These are phyloP conservation scores for Synergus umbraculus DNA, from an alignment of 2,888 invertebrate genomes.

Conservation along the genomic window DNA sequence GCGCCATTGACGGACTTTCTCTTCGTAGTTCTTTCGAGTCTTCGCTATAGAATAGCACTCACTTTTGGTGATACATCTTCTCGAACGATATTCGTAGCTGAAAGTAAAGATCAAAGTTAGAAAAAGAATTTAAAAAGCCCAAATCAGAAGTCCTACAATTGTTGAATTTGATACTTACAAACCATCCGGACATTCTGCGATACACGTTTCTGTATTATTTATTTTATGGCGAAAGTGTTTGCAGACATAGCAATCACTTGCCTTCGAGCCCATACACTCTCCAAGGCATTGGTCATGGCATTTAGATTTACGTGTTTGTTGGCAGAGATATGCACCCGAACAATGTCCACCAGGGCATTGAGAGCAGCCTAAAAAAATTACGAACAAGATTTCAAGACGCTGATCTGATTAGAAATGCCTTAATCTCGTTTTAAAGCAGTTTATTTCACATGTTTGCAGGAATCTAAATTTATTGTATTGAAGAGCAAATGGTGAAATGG, in stretches of 20 bases:
- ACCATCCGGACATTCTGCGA: slow-evolving; percentile 82
- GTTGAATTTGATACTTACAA: slow-evolving; percentile 79
- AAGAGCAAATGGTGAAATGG: too few species aligned
- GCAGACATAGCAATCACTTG: slow-evolving; percentile 84
- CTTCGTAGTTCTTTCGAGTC: slow-evolving; percentile 51
- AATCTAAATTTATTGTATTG: too few species aligned
- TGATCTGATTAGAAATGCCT: not conserved
- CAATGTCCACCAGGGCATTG: slow-evolving; percentile 79
- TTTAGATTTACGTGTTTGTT: slow-evolving; percentile 76
- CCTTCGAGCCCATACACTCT: slow-evolving; percentile 82
- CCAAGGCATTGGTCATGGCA: slow-evolving; percentile 90
- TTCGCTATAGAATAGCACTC: slow-evolving; percentile 80
- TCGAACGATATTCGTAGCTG: slow-evolving; percentile 80
- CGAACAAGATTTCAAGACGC: slow-evolving; percentile 1
- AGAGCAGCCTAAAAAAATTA: slow-evolving; percentile 80
- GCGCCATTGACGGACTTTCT: slow-evolving; percentile 78
- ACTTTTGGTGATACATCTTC: slow-evolving; percentile 84
- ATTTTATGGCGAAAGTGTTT: slow-evolving; percentile 78
- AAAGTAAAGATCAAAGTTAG: slow-evolving; percentile 51
- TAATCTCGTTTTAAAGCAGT: not conserved
- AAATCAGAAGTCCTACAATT: not conserved
- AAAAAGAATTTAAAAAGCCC: not conserved
- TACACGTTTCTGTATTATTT: slow-evolving; percentile 78
- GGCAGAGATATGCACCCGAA: slow-evolving; percentile 79
- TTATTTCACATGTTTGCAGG: not conserved